These are phyloP conservation scores for Albula goreensis DNA, from an alignment of 2,113 vertebrate genomes.

Conservation along the genomic window DNA sequence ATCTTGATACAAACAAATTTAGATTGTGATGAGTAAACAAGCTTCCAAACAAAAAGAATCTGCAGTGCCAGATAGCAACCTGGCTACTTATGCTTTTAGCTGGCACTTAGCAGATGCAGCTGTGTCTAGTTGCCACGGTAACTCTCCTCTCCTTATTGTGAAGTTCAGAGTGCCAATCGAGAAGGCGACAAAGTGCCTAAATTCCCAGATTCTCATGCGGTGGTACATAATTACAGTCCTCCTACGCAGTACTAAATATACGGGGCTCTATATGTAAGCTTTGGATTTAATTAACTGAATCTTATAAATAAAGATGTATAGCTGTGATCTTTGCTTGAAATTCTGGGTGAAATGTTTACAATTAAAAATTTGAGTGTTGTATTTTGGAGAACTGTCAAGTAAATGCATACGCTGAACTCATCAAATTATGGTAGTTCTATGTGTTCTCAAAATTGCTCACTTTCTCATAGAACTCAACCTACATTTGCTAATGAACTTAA, in stretches of 20 bases:
- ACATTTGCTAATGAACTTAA: background rate
- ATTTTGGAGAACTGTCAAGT: background rate
- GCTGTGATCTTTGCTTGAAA: background rate
- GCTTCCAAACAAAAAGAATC: conserved; percentile 11
- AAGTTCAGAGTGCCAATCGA: conserved; percentile 60
- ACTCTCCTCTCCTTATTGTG: conserved; percentile 44
- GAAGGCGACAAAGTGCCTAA: conserved; percentile 42
- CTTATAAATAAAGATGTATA: background rate
- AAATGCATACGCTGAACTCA: background rate
- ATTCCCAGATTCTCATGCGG: conserved; percentile 46
- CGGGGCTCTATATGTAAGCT: conserved; percentile 12
- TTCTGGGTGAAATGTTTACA: background rate
- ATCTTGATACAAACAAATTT: conserved; percentile 41
- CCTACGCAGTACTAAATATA: conserved; percentile 69
- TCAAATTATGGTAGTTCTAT: background rate
- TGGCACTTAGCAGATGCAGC: conserved; percentile 40
- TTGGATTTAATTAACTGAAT: conserved; percentile 12
- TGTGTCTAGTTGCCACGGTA: conserved; percentile 64
- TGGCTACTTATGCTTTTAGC: conserved; percentile 16
- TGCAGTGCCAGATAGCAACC: conserved; percentile 22
- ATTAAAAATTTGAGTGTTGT: background rate
- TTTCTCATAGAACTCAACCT: background rate
- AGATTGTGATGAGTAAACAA: conserved; percentile 9
- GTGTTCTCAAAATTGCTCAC: background rate
- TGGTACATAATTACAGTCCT: conserved; percentile 64